Evolutionary conservation across 2,888 invertebrate genomes (phyloP), one percentile per base, ranked within the genome.

Genomic region (Caenorhabditis plicata): DNA sequence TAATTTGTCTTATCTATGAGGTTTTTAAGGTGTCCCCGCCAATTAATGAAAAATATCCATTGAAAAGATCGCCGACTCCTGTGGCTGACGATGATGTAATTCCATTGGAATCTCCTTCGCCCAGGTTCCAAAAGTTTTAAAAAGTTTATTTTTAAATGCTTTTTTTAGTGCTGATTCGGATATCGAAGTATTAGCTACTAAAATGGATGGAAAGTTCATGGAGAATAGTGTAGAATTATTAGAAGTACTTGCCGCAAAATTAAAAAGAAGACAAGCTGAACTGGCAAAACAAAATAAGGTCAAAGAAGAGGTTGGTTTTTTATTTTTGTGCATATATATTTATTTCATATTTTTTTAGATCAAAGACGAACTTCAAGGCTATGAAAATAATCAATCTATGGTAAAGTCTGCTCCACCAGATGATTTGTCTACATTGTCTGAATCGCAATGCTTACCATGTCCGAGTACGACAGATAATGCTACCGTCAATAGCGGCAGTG

Each of bases 21-120:
- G 52, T 38, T 32, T 45, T 38, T 44, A 38, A 29, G 31, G 35
- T 39, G 22, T 47, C 47, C n/a, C n/a, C n/a, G n/a, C n/a, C n/a
- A n/a, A n/a, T n/a, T n/a, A n/a, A n/a, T n/a, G n/a, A n/a, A n/a
- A n/a, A n/a, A n/a, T n/a, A n/a, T n/a, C n/a, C n/a, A n/a, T n/a
- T n/a, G n/a, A n/a, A n/a, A n/a, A n/a, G n/a, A n/a, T n/a, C 17
- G 25, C 9, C n/a, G 19, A 40, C 40, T 17, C 40, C 40, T 8
- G 27, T 26, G 4, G 40, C 40, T 22, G 40, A 40, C 9, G 40
- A 40, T 40, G 40, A 40, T 27, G 15, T 39, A n/a, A 26, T 39
- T 4, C 25, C 26, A 26, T 4, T 40, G 17, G 5, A 22, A 9
- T 7, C 40, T 27, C 27, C 40, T 17, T 40, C 40, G 5, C 40